These are phyloP conservation scores for Cacatua alba DNA, from an alignment of 2,113 vertebrate species.

Conservation along the genomic window DNA sequence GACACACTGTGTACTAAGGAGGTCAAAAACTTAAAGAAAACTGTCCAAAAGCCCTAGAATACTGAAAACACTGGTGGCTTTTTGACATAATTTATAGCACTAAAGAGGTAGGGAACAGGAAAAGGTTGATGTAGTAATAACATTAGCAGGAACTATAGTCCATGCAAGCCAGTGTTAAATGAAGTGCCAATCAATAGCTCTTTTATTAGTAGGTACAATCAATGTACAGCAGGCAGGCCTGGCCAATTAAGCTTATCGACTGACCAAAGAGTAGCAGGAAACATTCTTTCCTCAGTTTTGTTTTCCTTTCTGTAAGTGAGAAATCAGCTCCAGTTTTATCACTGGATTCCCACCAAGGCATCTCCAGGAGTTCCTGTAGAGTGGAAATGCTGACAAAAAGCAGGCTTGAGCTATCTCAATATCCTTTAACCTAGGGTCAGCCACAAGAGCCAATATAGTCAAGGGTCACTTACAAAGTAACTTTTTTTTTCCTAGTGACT, in stretches of 20 bases:
- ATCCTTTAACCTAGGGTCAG: slow-evolving; percentile 80
- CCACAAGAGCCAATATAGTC: slow-evolving; percentile 12
- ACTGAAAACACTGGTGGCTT: slow-evolving; percentile 22
- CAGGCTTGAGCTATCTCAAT: slow-evolving; percentile 86
- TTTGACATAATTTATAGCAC: slow-evolving; percentile 79
- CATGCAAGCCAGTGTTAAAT: slow-evolving; percentile 78
- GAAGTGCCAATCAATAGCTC: slow-evolving; percentile 86
- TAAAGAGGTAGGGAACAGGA: slow-evolving; percentile 80
- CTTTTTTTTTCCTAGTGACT: background rate
- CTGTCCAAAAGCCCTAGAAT: background rate
- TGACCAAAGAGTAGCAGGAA: slow-evolving; percentile 74
- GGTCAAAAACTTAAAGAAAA: slow-evolving; percentile 31
- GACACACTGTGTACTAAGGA: background rate
- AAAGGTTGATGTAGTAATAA: slow-evolving; percentile 84
- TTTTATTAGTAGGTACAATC: slow-evolving; percentile 89
- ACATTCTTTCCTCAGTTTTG: slow-evolving; percentile 79
- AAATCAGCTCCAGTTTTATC: slow-evolving; percentile 76
- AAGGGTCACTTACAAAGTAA: slow-evolving; percentile 44
- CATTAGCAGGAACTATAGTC: slow-evolving; percentile 79
- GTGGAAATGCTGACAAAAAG: slow-evolving; percentile 88
- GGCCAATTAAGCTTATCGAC: slow-evolving; percentile 88
- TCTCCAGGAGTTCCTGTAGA: slow-evolving; percentile 76
- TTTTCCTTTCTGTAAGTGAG: slow-evolving; percentile 76
- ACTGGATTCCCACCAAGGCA: slow-evolving; percentile 87
- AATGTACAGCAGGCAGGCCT: slow-evolving; percentile 84